phyloP scores from a whole-genome alignment of 2,797 vertebrate species.

The Enteromius afrohamiltoni region DNA sequence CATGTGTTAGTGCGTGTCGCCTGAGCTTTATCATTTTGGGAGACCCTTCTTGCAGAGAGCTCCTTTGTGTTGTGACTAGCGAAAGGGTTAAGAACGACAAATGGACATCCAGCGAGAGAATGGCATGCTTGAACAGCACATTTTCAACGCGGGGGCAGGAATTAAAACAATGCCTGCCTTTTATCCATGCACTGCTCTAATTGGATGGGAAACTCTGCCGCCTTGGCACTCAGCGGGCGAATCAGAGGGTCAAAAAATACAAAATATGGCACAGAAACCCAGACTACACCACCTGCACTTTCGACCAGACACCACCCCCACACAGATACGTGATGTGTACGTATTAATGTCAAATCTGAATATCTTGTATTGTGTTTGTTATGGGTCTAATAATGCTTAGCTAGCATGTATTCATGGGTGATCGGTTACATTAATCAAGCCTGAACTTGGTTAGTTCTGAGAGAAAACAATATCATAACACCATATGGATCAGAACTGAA shows the following conservation, averaged over 20 bases:
- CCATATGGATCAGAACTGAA: constrained; percentile 57
- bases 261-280: constrained; percentile 61
- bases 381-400: not conserved
- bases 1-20: constrained; percentile 26
- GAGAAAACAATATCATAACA: constrained; percentile 47
- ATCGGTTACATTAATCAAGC: constrained; percentile 44
- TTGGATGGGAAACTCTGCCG: constrained; percentile 75
- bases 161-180: constrained; percentile 79
- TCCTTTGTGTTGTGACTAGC: constrained; percentile 68
- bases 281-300: constrained; percentile 22
- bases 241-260: constrained; percentile 56
- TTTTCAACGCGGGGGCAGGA: constrained; percentile 69
- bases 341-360: constrained; percentile 1
- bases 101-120: constrained; percentile 67
- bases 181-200: constrained; percentile 74
- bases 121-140: constrained; percentile 76
- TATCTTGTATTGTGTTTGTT: constrained; percentile 3
- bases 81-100: constrained; percentile 79
- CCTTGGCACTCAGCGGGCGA: constrained; percentile 67
- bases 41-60: constrained; percentile 32
- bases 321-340: not conserved
- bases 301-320: constrained; percentile 13
- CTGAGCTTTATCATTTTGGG: constrained; percentile 7
- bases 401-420: constrained; percentile 24
- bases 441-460: constrained; percentile 41